Evolutionary conservation across 2,888 invertebrate genomes (phyloP).

Genomic region (Agrochola lychnidis): DNA sequence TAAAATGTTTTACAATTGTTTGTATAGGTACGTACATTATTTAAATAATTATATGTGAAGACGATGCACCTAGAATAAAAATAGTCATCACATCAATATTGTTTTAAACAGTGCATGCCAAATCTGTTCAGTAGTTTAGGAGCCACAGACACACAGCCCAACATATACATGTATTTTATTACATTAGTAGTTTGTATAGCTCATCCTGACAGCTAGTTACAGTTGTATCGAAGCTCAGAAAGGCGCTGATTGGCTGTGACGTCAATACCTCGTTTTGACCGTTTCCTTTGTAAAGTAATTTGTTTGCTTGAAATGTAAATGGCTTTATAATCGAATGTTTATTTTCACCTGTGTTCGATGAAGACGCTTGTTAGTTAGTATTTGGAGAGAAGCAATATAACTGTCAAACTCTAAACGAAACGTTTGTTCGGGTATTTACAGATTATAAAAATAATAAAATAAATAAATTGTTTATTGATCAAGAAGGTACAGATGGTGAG

Average conservation of each 20-base stretch:
- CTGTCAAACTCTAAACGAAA: constrained; percentile 36
- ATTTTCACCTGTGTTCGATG: constrained; percentile 52
- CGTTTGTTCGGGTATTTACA: not conserved
- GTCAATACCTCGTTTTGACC: constrained; percentile 50
- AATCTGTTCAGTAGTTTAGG: constrained; percentile 8
- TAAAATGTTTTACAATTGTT: too few relatives aligned
- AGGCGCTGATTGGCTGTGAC: constrained; percentile 61
- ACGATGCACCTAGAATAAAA: too few relatives aligned
- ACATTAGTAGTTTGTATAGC: constrained; percentile 6
- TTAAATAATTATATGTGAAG: too few relatives aligned
- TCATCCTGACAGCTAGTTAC: constrained; percentile 41
- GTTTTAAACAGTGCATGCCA: not conserved
- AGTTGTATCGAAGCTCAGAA: constrained; percentile 35
- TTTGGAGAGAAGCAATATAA: constrained; percentile 28
- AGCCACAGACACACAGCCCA: constrained; percentile 5
- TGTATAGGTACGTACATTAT: too few relatives aligned
- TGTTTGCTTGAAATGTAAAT: constrained; percentile 61
- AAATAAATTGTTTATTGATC: too few relatives aligned
- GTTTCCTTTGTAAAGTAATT: constrained; percentile 60
- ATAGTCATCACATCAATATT: not conserved
- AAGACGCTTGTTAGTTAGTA: constrained; percentile 47
- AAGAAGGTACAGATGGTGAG: too few relatives aligned
- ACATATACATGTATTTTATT: constrained; percentile 3
- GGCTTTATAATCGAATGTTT: constrained; percentile 60
- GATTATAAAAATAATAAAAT: too few relatives aligned